Evolutionary conservation across 2,113 vertebrate genomes (phyloP).

Genomic region (Panthera uncia): DNA sequence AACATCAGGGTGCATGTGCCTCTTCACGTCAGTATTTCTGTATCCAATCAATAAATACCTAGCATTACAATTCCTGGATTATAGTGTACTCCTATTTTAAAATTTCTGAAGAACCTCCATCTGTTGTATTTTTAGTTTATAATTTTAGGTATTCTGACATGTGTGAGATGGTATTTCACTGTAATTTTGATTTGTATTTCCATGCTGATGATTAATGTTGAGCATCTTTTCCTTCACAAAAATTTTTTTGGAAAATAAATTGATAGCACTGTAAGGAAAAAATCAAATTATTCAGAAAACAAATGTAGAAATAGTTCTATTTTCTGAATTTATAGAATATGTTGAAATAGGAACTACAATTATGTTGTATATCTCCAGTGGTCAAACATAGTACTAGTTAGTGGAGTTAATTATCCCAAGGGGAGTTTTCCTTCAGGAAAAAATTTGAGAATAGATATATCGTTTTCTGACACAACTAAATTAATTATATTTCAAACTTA

Average conservation of each 20-base stretch:
- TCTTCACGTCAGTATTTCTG: too few relatives aligned
- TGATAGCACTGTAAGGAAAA: not conserved
- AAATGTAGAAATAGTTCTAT: not conserved
- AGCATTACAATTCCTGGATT: too few relatives aligned
- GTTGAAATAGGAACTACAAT: not conserved
- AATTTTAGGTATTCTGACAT: too few relatives aligned
- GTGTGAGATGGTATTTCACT: too few relatives aligned
- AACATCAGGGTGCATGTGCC: too few relatives aligned
- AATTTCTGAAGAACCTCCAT: too few relatives aligned
- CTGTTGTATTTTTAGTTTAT: too few relatives aligned
- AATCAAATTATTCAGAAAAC: not conserved
- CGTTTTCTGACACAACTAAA: not conserved
- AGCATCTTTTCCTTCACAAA: not conserved
- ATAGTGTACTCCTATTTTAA: too few relatives aligned
- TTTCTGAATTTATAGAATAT: not conserved
- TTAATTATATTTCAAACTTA: not conserved
- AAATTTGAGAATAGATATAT: not conserved
- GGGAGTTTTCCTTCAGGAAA: not conserved
- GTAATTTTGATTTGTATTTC: too few relatives aligned
- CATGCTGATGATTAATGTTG: too few relatives aligned
- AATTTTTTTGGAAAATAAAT: not conserved
- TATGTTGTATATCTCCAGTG: not conserved
- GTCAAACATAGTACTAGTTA: not conserved
- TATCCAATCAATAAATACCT: too few relatives aligned
- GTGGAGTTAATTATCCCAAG: not conserved